Percentiles rank a stretch among this genome's conserved stretches.
These are phyloP conservation scores for Notolabrus celidotus DNA, from an alignment of 2,797 vertebrate genomes.

Conservation along the genomic window DNA sequence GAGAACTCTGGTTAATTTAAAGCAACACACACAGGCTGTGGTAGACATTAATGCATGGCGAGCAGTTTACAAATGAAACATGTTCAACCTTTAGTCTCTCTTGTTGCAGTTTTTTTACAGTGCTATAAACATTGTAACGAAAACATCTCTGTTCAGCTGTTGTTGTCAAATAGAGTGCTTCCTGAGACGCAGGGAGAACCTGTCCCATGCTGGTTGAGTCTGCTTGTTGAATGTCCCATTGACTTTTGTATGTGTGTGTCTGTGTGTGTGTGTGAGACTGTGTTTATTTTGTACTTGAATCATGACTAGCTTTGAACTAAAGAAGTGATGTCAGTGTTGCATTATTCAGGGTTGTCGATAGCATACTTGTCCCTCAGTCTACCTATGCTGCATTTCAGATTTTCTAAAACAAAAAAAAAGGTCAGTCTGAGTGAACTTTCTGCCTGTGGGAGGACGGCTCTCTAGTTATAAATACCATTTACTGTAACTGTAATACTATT, in stretches of 20 bases:
- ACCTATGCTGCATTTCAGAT: conserved; percentile 76
- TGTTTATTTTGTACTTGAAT: conserved; percentile 77
- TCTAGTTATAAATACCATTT: conserved; percentile 61
- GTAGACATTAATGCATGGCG: conserved; percentile 42
- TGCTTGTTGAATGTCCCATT: conserved; percentile 55
- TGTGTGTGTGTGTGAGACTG: conserved; percentile 14
- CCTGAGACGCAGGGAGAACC: conserved; percentile 44
- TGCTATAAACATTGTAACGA: conserved; percentile 15
- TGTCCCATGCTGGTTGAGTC: conserved; percentile 47
- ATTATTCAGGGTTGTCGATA: conserved; percentile 74
- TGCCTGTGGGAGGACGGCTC: conserved; percentile 54
- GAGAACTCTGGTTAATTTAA: conserved; percentile 21
- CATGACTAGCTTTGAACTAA: conserved; percentile 69
- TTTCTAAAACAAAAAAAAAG: conserved; percentile 41
- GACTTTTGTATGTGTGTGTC: conserved; percentile 26
- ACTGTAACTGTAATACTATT: conserved; percentile 80
- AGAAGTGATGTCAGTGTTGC: conserved; percentile 73
- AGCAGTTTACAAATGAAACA: conserved; percentile 42
- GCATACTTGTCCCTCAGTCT: conserved; percentile 57
- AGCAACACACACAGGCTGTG: conserved; percentile 29
- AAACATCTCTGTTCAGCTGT: conserved; percentile 4
- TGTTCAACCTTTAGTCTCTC: not conserved
- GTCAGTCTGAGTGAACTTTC: conserved; percentile 56
- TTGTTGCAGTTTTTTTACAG: conserved; percentile 24
- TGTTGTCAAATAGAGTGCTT: conserved; percentile 54